phyloP scores from a whole-genome alignment of 2,888 invertebrate species.

The Phaedon cochleariae region DNA sequence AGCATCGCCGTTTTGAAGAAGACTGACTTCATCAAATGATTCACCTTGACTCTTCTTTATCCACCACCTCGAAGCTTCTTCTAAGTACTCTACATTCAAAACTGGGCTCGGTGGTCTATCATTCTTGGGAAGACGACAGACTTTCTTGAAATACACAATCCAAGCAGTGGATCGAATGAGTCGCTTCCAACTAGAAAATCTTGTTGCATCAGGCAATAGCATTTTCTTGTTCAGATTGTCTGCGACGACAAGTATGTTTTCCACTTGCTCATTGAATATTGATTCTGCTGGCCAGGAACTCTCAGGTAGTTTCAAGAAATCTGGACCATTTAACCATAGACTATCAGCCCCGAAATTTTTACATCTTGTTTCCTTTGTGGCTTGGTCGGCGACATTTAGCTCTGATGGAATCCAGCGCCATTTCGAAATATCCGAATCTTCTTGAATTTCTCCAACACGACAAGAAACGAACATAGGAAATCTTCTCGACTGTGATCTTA shows the following conservation, averaged over 20 bases:
- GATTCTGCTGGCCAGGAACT: too few relatives aligned
- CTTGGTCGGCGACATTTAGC: conserved; percentile 8
- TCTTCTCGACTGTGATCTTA: not conserved
- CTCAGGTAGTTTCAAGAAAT: too few relatives aligned
- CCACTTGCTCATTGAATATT: too few relatives aligned
- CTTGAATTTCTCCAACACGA: conserved; percentile 1
- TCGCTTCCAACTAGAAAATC: not conserved
- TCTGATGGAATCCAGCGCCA: conserved; percentile 5
- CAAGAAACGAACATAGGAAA: conserved; percentile 2
- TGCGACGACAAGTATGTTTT: too few relatives aligned
- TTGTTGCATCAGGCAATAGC: too few relatives aligned
- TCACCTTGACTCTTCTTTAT: not conserved
- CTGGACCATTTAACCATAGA: not conserved
- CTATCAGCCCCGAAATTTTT: not conserved
- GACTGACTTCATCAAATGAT: not conserved
- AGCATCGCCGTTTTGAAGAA: not conserved
- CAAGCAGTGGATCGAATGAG: not conserved
- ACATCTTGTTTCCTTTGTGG: not conserved
- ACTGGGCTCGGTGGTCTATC: not conserved
- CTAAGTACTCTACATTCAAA: not conserved
- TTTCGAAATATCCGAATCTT: conserved; percentile 3
- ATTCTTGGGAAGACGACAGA: not conserved
- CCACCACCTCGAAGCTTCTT: not conserved
- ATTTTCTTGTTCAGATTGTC: too few relatives aligned
- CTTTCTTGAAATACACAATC: not conserved